Evolutionary conservation across 2,888 invertebrate species (phyloP).

Genomic region (Parasteatoda lunata): DNA sequence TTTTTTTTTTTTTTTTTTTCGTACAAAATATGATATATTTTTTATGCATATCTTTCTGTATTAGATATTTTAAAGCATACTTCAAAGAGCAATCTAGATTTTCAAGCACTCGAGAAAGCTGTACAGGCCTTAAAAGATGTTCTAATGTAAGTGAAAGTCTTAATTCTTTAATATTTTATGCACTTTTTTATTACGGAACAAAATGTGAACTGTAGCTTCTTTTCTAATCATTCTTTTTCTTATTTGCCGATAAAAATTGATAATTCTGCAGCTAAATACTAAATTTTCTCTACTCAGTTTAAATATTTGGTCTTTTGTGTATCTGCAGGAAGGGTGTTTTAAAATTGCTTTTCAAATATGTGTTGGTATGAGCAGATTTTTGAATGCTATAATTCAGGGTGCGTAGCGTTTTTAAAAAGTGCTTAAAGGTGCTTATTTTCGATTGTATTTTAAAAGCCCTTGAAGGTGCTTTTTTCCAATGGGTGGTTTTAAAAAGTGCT

Average conservation of each 20-base stretch:
- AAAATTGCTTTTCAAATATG: too few relatives aligned
- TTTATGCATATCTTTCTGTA: slow-evolving; percentile 71
- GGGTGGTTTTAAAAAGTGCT: too few relatives aligned
- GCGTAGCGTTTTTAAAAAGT: too few relatives aligned
- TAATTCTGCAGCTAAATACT: background rate
- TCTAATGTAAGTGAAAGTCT: slow-evolving; percentile 80
- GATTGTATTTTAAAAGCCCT: too few relatives aligned
- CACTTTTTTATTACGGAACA: background rate
- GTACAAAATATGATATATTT: background rate
- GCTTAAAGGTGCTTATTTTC: too few relatives aligned
- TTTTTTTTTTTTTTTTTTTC: too few relatives aligned
- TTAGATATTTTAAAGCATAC: slow-evolving; percentile 95
- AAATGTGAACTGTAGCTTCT: background rate
- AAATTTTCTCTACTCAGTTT: background rate
- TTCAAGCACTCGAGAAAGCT: slow-evolving; percentile 87
- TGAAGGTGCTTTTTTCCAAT: too few relatives aligned
- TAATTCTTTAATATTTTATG: background rate
- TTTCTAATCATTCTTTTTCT: background rate
- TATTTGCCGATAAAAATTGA: background rate
- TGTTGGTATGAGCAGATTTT: too few relatives aligned
- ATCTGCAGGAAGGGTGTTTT: too few relatives aligned
- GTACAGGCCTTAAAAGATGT: slow-evolving; percentile 92
- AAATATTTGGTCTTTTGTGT: slow-evolving; percentile 16
- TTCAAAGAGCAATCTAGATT: slow-evolving; percentile 89
- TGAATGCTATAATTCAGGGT: too few relatives aligned